A percentile compares a stretch with the other conserved stretches of the same genome.
Evolutionary conservation across 2,888 invertebrate species (phyloP).

Genomic region (Epistrophe eligans): DNA sequence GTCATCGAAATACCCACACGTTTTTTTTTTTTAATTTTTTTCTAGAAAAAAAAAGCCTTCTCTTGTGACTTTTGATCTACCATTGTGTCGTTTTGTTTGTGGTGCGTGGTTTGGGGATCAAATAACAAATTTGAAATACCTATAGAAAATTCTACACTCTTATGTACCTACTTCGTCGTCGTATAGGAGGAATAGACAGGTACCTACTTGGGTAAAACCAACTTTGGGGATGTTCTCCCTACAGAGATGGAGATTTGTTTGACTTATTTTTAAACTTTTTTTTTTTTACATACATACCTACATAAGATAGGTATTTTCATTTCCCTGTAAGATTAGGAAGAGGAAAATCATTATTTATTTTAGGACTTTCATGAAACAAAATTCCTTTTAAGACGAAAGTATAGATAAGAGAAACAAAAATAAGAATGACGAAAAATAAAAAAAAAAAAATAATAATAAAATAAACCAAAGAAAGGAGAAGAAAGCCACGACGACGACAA

Average conservation of each 20-base stretch:
- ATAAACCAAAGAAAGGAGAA: slow-evolving; percentile 23
- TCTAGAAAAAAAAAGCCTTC: slow-evolving; percentile 4
- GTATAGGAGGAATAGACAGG: too few species aligned
- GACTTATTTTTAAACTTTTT: slow-evolving; percentile 70
- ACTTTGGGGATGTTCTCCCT: slow-evolving; percentile 20
- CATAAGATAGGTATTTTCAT: background rate
- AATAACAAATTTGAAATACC: slow-evolving; percentile 54
- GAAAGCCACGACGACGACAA: slow-evolving; percentile 28
- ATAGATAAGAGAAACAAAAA: slow-evolving; percentile 39
- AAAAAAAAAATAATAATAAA: slow-evolving; percentile 22
- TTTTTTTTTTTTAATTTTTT: background rate
- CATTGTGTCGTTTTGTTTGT: slow-evolving; percentile 19
- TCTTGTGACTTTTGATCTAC: slow-evolving; percentile 56
- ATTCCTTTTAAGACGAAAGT: slow-evolving; percentile 69
- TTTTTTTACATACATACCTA: background rate
- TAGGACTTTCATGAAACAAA: slow-evolving; percentile 57
- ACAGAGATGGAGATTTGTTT: slow-evolving; percentile 46
- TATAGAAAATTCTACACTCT: slow-evolving; percentile 75
- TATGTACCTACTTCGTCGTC: background rate
- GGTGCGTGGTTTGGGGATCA: slow-evolving; percentile 67
- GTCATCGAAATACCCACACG: slow-evolving; percentile 58
- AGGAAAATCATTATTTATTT: slow-evolving; percentile 62
- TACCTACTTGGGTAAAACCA: background rate
- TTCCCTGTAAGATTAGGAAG: slow-evolving; percentile 56
- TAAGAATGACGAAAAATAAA: slow-evolving; percentile 18